Evolutionary conservation across 2,113 vertebrate genomes (phyloP), one percentile per base, ranked within the genome.

Genomic region (Eurystomus gularis): DNA sequence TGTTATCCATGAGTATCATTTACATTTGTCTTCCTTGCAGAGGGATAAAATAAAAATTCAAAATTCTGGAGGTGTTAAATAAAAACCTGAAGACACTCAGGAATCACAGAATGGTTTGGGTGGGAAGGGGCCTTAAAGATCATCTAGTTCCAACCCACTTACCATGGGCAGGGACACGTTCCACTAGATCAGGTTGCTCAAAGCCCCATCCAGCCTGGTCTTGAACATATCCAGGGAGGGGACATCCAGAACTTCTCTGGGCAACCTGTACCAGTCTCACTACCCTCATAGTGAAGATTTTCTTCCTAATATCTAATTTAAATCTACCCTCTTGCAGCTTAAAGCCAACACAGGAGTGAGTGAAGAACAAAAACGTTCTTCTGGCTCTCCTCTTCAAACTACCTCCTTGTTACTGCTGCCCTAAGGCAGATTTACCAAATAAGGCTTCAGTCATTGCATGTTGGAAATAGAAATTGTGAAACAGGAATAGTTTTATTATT

Each of bases 361-460:
- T 46, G 49, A 52, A 46, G 29, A 40, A 7, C 11, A 29, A 10
- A 33, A 55, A 6, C 2, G 1, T 23, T 51, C 11, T 23, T 51
- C 11, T 26, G n/a, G 17, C 25, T 25, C 46, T 46, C 11, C 8
- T 66, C n/a, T 55, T 66, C 15, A 20, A 60, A 28, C 23, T 28
- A 2, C 6, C 15, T 8, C 2, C 24, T 25, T 39, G 24, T 37
- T 55, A 49, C 7, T 37, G 60, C 39, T 33, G 17, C 46, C 60
- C 21, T 29, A 7, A 37, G 40, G 44, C 10, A 24, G 39, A 42
- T 35, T 14, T 68, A 17, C 12, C 21, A 10, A 33, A 21, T 2
- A 7, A 17, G 31, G 35, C 28, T 9, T 9, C 61, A 3, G 15
- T 14, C 61, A 5, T 15, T 10, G 37, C 4, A 7, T 2, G 0